Evolutionary conservation across 1,140 invertebrate genomes (phyloP).

Genomic region (Pectinophora gossypiella): DNA sequence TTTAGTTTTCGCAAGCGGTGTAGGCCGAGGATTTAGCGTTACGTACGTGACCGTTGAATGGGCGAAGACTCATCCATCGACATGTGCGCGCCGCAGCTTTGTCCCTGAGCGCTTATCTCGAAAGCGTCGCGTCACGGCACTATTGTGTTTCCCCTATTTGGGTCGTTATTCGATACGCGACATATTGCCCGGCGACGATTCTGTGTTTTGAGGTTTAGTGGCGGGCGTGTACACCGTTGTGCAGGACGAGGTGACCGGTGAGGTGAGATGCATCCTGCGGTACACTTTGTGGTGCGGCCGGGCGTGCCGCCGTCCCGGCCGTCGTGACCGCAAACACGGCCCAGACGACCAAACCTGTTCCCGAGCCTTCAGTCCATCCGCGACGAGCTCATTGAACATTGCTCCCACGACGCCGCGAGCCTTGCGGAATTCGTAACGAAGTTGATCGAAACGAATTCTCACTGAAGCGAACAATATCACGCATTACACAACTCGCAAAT

Average conservation of each 20-base stretch:
- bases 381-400: conserved; percentile 28
- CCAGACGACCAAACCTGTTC: conserved; percentile 54
- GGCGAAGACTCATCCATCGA: conserved; percentile 20
- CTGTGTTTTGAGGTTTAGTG: conserved; percentile 27
- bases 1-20: conserved; percentile 21
- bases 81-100: conserved; percentile 26
- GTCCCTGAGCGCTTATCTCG: conserved; percentile 24
- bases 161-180: conserved; percentile 28
- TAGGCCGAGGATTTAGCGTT: conserved; percentile 22
- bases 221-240: no score
- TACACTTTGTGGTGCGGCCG: conserved; percentile 44
- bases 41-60: conserved; percentile 47
- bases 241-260: no score
- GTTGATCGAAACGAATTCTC: neutral
- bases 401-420: conserved; percentile 15
- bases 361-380: conserved; percentile 27
- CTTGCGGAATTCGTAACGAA: conserved; percentile 7
- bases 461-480: neutral
- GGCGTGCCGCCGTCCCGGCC: conserved; percentile 38
- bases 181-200: conserved; percentile 15
- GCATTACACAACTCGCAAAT: neutral
- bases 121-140: conserved; percentile 31
- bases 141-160: conserved; percentile 42
- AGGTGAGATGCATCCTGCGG: conserved; percentile 34
- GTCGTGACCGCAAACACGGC: conserved; percentile 49